Percentiles rank a stretch among this genome's conserved stretches.
Conservation (phyloP, 2,888 invertebrate species). For the Abrostola tripartita region DNA sequence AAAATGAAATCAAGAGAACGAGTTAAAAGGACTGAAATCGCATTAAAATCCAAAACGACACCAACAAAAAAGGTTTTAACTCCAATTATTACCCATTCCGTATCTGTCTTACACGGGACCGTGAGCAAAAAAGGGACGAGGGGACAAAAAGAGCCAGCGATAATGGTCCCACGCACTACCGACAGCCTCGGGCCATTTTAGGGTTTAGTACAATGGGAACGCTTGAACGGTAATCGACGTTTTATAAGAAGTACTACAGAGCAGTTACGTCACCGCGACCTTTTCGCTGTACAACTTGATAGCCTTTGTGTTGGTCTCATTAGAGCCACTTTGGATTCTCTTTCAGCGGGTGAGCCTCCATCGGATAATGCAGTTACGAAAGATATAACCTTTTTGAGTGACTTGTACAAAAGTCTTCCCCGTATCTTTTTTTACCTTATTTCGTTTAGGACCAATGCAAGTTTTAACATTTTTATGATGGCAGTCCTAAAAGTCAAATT, state of each 20-base stretch:
- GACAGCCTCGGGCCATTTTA: constrained; percentile 71
- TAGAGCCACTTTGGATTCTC: constrained; percentile 72
- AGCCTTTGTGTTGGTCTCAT: constrained; percentile 74
- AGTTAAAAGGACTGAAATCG: constrained; percentile 65
- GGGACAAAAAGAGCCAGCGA: constrained; percentile 77
- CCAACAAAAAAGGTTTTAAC: constrained; percentile 79
- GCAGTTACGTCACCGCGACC: constrained; percentile 70
- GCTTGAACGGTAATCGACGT: constrained; percentile 78
- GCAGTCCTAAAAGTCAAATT: constrained; percentile 15
- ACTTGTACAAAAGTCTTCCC: constrained; percentile 40
- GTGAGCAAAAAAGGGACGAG: constrained; percentile 73
- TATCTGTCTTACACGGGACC: constrained; percentile 81
- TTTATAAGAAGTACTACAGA: constrained; percentile 76
- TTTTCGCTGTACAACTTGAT: constrained; percentile 66
- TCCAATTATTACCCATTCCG: constrained; percentile 84
- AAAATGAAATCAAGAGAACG: constrained; percentile 72
- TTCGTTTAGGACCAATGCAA: constrained; percentile 20
- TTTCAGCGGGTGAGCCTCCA: constrained; percentile 59
- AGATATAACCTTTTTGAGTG: constrained; percentile 44
- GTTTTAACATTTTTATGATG: constrained; percentile 21
- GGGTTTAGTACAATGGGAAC: constrained; percentile 77
- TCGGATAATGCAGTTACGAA: constrained; percentile 55
- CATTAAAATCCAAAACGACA: constrained; percentile 75
- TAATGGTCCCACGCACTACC: constrained; percentile 77
- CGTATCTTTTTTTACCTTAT: constrained; percentile 24